phyloP scores from a whole-genome alignment of 2,113 vertebrate species.

The Thomomys bottae region DNA sequence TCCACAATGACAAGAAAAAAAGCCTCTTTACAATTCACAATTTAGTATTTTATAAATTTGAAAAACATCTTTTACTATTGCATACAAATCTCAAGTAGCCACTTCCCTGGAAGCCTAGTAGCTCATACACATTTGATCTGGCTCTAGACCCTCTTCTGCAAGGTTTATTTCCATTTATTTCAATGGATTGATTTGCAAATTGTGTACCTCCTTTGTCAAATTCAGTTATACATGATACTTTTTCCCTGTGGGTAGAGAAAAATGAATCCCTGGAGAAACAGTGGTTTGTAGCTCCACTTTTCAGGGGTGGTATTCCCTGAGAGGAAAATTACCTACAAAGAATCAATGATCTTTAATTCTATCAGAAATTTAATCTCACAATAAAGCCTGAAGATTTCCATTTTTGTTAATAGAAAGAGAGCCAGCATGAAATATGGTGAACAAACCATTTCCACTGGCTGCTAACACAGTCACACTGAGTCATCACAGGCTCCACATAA shows the following conservation, averaged over 20 bases:
- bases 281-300: background rate
- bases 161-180: conserved; percentile 33
- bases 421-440: conserved; percentile 57
- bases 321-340: conserved; percentile 36
- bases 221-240: conserved; percentile 19
- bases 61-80: background rate
- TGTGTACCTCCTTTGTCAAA: conserved; percentile 32
- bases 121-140: background rate
- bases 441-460: conserved; percentile 56
- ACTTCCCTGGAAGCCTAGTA: background rate
- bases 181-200: conserved; percentile 44
- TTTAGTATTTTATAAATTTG: conserved; percentile 16
- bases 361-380: conserved; percentile 69
- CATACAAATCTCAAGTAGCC: conserved; percentile 1
- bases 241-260: background rate
- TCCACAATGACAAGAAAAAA: too few relatives aligned
- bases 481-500: conserved; percentile 60
- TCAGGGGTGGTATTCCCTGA: background rate
- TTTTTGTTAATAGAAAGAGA: conserved; percentile 71
- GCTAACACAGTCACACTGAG: conserved; percentile 52
- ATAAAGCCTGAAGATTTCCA: conserved; percentile 66
- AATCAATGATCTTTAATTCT: conserved; percentile 65
- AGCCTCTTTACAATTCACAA: too few relatives aligned
- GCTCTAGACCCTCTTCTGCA: conserved; percentile 1
- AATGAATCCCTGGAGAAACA: background rate